Evolutionary conservation across 2,113 vertebrate species (phyloP), one percentile per base, ranked within the genome.

Genomic region (Pseudois nayaur): DNA sequence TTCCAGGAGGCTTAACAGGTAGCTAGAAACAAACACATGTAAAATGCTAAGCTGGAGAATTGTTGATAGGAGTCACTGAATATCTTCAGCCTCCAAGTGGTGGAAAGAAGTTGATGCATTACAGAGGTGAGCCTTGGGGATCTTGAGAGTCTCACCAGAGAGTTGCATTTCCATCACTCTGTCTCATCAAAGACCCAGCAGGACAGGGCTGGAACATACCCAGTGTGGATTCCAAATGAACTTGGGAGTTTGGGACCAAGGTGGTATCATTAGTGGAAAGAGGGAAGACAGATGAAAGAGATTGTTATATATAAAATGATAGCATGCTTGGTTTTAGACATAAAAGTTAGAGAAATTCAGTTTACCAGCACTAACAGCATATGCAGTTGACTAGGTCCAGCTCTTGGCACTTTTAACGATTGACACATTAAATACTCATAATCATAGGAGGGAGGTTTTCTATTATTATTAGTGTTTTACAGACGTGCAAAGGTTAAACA

Each of bases 151-250:
- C 21, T 76, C 71, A 57, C 19, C 40, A 21, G 13, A 67, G 3
- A 45, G 3, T 60, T 29, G 45, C 1, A 4, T 82, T 48, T 81
- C 21, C 19, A n/a, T 45, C 74, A 10, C 19, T 48, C 33, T 33
- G 16, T 52, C 83, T 64, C 27, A 4, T 54, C 43, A 62, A 82
- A 87, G 29, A 52, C n/a, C 8, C 36, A 62, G 31, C 31, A 62
- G 14, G 48, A 21, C 3, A 6, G 6, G 4, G 15, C 31, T 45
- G 4, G 60, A 36, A 62, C 27, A 29, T 3, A 21, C 21, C 45
- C 6, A 0, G 7, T 0, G 0, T 12, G 13, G 59, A 29, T 3
- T 31, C 33, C 14, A 8, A 1, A 13, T 21, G 36, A 55, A 54
- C 21, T 25, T 23, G 81, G 40, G 25, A 36, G 50, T 21, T 21